Evolutionary conservation across 2,797 vertebrate species (phyloP), one percentile per base, ranked within the genome.

Genomic region (Pelobates cultripes): DNA sequence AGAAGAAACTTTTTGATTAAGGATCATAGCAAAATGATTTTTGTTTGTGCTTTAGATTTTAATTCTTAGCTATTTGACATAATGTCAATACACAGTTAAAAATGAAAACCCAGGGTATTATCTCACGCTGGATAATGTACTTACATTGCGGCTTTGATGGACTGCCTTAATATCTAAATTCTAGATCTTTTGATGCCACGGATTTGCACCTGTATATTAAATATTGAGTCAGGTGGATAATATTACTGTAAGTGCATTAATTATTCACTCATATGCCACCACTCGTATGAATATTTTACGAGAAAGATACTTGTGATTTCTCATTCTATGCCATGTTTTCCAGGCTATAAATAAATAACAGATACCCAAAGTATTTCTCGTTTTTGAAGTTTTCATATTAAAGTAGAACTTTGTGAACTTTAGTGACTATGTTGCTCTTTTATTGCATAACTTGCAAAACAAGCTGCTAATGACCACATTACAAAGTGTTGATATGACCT

Each of bases 141-240:
- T 51, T 51, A 51, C 47, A 6, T 51, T 6, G 5, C 47, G 47
- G 7, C 61, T 64, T 17, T 64, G 61, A 64, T 64, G 28, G 61
- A 64, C 10, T 64, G 14, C n/a, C 61, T 64, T 64, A 64, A 64
- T 64, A 64, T 64, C 28, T 40, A 64, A n/a, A 64, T 40, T 64
- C 28, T 40, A 64, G 17, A 64, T 64, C 17, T 64, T 40, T 40
- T 17, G 7, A 64, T 64, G 7, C 14, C n/a, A 6, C 8, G 61
- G 55, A 15, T 1, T 57, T 40, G 61, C 61, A 28, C 61, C 17
- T 4, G 17, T 14, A 64, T 61, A 61, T 61, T 61, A 64, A 64
- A 64, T 40, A 64, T 64, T 64, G 7, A 12, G 14, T 28, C 61
- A 64, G 3, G 28, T 6, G 61, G 61, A 64, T 17, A 40, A 64